phyloP scores from a whole-genome alignment of 2,888 invertebrate species.

The Auanema sp. region DNA sequence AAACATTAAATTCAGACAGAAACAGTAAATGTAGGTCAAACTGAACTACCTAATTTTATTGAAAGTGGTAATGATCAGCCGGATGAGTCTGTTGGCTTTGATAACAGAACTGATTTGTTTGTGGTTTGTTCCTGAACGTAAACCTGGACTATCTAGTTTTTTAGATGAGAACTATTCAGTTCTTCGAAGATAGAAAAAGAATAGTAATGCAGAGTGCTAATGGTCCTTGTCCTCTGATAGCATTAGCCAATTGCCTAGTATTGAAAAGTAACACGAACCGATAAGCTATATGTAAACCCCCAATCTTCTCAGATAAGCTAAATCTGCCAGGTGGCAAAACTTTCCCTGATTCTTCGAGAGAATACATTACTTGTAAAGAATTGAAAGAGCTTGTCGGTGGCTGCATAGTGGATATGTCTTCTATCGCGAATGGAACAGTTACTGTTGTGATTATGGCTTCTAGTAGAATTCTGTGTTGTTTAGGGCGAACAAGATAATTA shows the following conservation, averaged over 20 bases:
- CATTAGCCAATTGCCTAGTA: conserved; percentile 70
- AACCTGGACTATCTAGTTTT: conserved; percentile 13
- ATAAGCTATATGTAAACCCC: background rate
- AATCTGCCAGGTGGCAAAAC: background rate
- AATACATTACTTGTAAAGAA: conserved; percentile 67
- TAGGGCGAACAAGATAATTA: conserved; percentile 62
- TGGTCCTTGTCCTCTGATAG: conserved; percentile 72
- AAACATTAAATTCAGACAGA: no score
- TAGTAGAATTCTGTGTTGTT: background rate
- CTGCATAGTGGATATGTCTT: conserved; percentile 67
- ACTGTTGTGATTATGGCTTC: background rate
- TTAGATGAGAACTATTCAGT: conserved; percentile 69
- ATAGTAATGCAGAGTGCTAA: conserved; percentile 71
- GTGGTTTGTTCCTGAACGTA: no score
- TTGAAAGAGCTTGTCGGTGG: conserved; percentile 69
- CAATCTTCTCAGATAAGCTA: background rate
- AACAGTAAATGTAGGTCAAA: no score
- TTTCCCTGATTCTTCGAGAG: background rate
- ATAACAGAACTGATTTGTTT: no score
- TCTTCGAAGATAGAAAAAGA: conserved; percentile 63
- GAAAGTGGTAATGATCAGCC: no score
- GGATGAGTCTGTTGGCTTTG: no score
- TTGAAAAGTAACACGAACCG: conserved; percentile 66
- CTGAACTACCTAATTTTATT: no score
- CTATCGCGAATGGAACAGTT: conserved; percentile 60